These are phyloP conservation scores for Eubasilissa splendida DNA, from an alignment of 2,888 invertebrate species.

Conservation along the genomic window DNA sequence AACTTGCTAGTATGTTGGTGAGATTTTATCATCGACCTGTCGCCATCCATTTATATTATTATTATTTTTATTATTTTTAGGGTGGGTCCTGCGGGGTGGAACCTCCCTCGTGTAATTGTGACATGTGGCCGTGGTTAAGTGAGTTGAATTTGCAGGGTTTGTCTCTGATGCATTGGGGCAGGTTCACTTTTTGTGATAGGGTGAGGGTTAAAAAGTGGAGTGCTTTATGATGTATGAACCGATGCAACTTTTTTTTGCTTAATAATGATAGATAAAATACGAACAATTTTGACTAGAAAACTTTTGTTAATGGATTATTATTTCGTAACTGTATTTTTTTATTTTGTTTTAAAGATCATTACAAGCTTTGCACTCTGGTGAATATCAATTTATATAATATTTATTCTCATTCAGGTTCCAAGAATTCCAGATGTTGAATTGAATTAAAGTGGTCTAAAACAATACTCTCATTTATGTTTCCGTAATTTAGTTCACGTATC, in stretches of 20 bases:
- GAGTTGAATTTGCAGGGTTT: constrained; percentile 45
- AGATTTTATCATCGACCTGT: constrained; percentile 35
- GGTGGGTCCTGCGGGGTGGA: constrained; percentile 44
- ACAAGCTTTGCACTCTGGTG: too few species aligned
- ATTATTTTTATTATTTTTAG: constrained; percentile 35
- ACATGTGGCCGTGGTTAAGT: constrained; percentile 55
- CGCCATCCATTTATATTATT: constrained; percentile 36
- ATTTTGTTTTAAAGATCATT: too few species aligned
- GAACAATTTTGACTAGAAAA: too few species aligned
- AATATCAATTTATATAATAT: too few species aligned
- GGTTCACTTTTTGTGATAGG: constrained; percentile 33
- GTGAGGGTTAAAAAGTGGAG: constrained; percentile 16
- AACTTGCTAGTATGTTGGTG: not conserved
- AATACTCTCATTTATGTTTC: constrained; percentile 1
- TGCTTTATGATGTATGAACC: constrained; percentile 5
- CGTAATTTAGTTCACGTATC: constrained; percentile 37
- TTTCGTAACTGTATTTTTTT: too few species aligned
- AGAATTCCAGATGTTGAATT: too few species aligned
- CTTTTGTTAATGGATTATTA: too few species aligned
- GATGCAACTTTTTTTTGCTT: too few species aligned
- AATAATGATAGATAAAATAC: too few species aligned
- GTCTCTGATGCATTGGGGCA: constrained; percentile 42
- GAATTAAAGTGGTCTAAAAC: not conserved
- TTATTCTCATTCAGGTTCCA: too few species aligned
- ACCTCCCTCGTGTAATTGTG: constrained; percentile 53